A percentile compares a stretch with the other conserved stretches of the same genome.
Evolutionary conservation across 1,140 invertebrate species (phyloP).

Genomic region (Drosophila pallidifrons): DNA sequence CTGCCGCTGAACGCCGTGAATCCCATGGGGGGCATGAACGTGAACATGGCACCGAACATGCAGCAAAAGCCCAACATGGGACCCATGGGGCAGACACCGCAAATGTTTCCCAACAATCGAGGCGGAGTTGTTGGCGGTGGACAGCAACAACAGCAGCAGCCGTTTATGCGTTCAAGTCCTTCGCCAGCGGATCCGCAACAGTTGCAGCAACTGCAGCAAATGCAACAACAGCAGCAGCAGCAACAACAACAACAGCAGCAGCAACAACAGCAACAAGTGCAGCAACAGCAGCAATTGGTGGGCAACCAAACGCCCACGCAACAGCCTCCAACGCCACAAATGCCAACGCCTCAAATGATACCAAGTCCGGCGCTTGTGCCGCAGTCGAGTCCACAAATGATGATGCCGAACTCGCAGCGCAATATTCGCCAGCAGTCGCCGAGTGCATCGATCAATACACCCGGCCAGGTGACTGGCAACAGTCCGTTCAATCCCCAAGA

Average conservation of each 20-base stretch:
- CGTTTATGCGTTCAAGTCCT: slow-evolving; percentile 87
- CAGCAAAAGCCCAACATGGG: slow-evolving; percentile 72
- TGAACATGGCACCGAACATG: slow-evolving; percentile 76
- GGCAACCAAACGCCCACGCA: slow-evolving; percentile 85
- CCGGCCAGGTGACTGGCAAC: slow-evolving; percentile 89
- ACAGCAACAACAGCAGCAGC: slow-evolving; percentile 63
- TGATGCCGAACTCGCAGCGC: slow-evolving; percentile 85
- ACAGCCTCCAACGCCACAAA: slow-evolving; percentile 62
- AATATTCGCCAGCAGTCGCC: slow-evolving; percentile 91
- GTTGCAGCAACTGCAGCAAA: slow-evolving; percentile 55
- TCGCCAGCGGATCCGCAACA: slow-evolving; percentile 78
- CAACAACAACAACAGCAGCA: slow-evolving; percentile 59
- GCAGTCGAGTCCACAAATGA: slow-evolving; percentile 89
- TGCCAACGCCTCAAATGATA: slow-evolving; percentile 86
- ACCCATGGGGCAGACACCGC: slow-evolving; percentile 62
- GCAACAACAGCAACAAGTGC: slow-evolving; percentile 45
- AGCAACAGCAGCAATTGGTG: slow-evolving; percentile 58
- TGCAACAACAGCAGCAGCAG: slow-evolving; percentile 60
- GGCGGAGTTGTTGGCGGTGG: slow-evolving; percentile 57
- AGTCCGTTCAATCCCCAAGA: slow-evolving; percentile 90
- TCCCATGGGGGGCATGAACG: slow-evolving; percentile 74
- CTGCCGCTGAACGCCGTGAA: slow-evolving; percentile 71
- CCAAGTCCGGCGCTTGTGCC: slow-evolving; percentile 90
- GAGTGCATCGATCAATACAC: slow-evolving; percentile 92
- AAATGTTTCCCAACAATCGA: slow-evolving; percentile 74